Evolutionary conservation across 2,113 vertebrate species (phyloP).

Genomic region (Alosa alosa): DNA sequence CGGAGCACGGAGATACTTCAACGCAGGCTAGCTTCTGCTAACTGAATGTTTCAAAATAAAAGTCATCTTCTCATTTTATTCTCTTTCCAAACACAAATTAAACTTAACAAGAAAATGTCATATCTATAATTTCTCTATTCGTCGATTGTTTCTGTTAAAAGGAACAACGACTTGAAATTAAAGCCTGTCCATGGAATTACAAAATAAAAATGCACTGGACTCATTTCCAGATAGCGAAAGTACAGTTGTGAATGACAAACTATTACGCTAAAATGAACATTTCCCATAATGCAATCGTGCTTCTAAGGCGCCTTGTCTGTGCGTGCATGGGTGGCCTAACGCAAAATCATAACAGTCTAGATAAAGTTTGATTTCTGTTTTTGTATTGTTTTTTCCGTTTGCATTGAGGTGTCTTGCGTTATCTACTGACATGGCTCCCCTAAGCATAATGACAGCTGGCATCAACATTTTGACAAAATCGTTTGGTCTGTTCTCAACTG

Average conservation of each 20-base stretch:
- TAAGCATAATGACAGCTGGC: constrained; percentile 51
- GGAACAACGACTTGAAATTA: neutral
- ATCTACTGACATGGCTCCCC: constrained; percentile 61
- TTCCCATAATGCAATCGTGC: constrained; percentile 60
- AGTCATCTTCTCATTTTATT: constrained; percentile 19
- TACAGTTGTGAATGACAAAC: neutral
- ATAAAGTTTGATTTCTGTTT: neutral
- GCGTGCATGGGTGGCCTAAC: constrained; percentile 10
- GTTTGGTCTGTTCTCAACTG: constrained; percentile 51
- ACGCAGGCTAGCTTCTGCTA: constrained; percentile 23
- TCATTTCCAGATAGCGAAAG: neutral
- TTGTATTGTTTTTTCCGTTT: neutral
- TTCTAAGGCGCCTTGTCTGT: constrained; percentile 59
- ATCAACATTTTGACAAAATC: constrained; percentile 59
- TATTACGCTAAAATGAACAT: neutral
- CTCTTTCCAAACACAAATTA: neutral
- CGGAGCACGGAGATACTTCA: neutral
- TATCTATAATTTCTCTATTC: neutral
- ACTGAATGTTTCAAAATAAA: constrained; percentile 42
- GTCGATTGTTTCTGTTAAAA: neutral
- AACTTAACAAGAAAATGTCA: neutral
- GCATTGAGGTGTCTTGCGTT: neutral
- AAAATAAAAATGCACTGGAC: neutral
- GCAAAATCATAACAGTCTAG: constrained; percentile 4
- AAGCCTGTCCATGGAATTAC: neutral